Conservation (phyloP, 2,797 vertebrate genomes). For the Xenops minutus region DNA sequence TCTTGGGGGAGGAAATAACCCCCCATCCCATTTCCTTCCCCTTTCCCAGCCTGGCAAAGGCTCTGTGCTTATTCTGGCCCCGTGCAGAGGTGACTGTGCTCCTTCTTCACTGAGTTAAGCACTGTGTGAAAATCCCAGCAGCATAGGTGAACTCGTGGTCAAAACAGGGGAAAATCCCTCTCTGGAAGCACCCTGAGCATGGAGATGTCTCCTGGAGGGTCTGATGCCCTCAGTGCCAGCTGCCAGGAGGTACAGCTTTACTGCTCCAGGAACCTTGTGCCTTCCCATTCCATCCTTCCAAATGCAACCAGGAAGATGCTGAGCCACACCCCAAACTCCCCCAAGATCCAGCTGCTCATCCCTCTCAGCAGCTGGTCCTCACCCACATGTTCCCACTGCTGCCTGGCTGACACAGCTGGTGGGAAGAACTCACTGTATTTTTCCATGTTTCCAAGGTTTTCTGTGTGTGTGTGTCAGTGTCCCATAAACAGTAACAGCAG, state of each 20-base stretch:
- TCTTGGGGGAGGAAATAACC: background rate
- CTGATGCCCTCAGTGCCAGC: background rate
- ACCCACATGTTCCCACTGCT: accelerated
- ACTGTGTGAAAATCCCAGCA: background rate
- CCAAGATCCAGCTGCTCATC: background rate
- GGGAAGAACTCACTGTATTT: background rate
- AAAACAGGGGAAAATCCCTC: background rate
- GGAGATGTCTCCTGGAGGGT: background rate
- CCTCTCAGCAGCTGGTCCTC: background rate
- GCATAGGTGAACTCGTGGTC: accelerated
- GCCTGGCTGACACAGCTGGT: background rate
- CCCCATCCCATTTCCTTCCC: background rate
- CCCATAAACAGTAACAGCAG: background rate
- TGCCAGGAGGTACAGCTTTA: background rate
- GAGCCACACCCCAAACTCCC: background rate
- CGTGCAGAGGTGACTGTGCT: background rate
- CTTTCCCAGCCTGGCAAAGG: background rate
- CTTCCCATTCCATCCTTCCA: background rate
- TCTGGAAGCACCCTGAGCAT: accelerated
- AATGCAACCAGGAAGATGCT: background rate
- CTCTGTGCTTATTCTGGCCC: background rate
- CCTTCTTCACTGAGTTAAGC: background rate
- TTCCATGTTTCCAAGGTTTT: background rate
- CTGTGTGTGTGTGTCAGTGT: accelerated
- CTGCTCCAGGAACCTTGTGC: accelerated